Conservation (phyloP, 2,113 vertebrate genomes). For the Camarhynchus parvulus region DNA sequence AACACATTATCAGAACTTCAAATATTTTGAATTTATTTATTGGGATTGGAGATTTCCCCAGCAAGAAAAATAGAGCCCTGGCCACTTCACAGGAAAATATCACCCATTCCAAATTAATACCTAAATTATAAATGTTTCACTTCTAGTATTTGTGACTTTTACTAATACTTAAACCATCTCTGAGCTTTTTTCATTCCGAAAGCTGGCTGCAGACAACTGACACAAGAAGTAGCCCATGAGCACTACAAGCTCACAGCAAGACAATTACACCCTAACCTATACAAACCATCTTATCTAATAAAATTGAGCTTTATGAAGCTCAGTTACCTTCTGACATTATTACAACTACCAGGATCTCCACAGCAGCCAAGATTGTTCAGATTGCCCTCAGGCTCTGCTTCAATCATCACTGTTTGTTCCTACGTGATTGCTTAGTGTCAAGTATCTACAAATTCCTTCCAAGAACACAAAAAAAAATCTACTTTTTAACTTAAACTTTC, state of each 20-base stretch:
- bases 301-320: neutral
- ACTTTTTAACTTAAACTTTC: neutral
- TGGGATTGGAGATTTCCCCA: neutral
- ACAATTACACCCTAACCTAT: neutral
- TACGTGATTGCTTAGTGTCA: neutral
- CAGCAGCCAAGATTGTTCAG: neutral
- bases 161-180: neutral
- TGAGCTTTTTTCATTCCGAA: neutral
- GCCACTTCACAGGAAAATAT: neutral
- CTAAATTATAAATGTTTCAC: neutral
- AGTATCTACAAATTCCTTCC: neutral
- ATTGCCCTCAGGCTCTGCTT: neutral
- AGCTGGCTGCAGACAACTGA: neutral
- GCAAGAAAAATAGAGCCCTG: neutral
- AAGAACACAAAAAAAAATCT: neutral
- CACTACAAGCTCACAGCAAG: neutral
- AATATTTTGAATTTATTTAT: neutral
- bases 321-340: neutral
- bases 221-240: neutral
- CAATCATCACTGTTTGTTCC: neutral
- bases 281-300: neutral
- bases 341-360: neutral
- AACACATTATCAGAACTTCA: neutral
- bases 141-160: neutral
- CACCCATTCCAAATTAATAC: neutral